phyloP scores from a whole-genome alignment of 1,140 invertebrate genomes.

The Mizuhopecten yessoensis region DNA sequence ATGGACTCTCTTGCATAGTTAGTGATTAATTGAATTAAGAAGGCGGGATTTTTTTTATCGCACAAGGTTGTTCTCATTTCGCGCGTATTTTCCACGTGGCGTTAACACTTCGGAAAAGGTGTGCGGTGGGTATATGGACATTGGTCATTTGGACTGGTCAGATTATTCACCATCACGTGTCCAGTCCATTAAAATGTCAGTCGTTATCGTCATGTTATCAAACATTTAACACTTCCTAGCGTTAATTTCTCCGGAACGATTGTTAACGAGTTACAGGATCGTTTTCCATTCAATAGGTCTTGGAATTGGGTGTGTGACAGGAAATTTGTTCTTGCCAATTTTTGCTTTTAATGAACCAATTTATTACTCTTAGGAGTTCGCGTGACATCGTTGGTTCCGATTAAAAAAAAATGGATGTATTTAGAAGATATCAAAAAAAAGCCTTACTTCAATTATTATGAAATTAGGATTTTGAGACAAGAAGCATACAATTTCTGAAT shows the following conservation, averaged over 20 bases:
- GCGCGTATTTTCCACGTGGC: not conserved
- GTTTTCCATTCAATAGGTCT: not conserved
- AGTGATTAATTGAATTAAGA: constrained; percentile 26
- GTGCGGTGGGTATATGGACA: not conserved
- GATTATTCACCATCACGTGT: not conserved
- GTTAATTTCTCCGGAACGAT: not conserved
- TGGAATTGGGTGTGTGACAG: not conserved
- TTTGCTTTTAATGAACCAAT: not conserved
- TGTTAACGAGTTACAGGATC: not conserved
- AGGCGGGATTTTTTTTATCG: not conserved
- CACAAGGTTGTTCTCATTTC: not conserved
- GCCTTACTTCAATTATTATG: no score
- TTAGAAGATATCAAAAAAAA: no score
- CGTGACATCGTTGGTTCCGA: not conserved
- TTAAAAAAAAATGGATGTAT: no score
- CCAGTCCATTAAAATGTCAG: constrained; percentile 32
- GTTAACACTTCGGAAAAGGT: not conserved
- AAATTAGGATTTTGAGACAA: no score
- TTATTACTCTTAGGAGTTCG: not conserved
- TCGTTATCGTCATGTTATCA: not conserved
- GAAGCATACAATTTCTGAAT: no score
- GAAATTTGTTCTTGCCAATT: not conserved
- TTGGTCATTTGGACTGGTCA: not conserved
- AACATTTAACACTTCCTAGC: not conserved
- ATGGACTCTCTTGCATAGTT: not conserved